phyloP scores from a whole-genome alignment of 2,113 vertebrate species.

The Oceanodroma tethys region DNA sequence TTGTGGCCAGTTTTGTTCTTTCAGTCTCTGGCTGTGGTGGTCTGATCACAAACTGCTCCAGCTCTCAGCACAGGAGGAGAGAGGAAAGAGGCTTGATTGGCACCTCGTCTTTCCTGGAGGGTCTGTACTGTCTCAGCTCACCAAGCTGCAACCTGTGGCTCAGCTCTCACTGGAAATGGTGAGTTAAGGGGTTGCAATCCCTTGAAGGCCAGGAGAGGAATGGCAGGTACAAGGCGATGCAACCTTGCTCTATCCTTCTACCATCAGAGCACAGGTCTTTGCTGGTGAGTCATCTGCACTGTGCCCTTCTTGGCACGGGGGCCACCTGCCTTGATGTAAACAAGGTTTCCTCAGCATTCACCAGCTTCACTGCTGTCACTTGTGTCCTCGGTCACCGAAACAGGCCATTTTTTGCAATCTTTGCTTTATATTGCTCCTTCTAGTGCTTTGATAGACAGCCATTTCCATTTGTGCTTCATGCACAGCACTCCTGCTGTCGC shows the following conservation, averaged over 20 bases:
- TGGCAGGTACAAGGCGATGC: neutral
- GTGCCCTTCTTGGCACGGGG: neutral
- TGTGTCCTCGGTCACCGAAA: neutral
- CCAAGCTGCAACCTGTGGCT: neutral
- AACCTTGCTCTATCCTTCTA: neutral
- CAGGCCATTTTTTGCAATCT: neutral
- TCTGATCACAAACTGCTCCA: neutral
- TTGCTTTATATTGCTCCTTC: neutral
- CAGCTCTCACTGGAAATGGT: neutral
- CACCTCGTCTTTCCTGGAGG: neutral
- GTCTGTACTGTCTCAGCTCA: neutral
- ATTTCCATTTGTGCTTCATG: neutral
- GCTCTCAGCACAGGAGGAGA: neutral
- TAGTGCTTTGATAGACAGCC: neutral
- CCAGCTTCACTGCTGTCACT: neutral
- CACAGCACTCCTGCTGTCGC: neutral
- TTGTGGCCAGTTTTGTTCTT: neutral
- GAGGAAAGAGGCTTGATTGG: neutral
- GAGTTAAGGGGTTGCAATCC: neutral
- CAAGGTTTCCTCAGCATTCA: accelerated
- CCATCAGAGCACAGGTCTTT: neutral
- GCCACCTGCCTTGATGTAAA: neutral
- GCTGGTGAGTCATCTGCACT: neutral
- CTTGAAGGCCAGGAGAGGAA: neutral
- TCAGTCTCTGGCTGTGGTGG: neutral